phyloP scores from a whole-genome alignment of 2,797 vertebrate genomes.

The Neolamprologus multifasciatus region DNA sequence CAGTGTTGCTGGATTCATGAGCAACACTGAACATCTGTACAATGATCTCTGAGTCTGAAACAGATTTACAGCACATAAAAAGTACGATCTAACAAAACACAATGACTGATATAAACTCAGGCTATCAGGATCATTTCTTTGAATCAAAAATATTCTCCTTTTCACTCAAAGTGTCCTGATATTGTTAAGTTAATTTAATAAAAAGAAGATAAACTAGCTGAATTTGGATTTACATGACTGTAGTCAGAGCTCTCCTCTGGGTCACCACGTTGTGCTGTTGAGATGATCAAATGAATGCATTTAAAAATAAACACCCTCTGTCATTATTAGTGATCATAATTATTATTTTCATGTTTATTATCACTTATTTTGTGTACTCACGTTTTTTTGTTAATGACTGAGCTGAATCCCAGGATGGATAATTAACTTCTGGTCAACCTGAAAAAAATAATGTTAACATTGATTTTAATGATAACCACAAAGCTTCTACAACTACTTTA shows the following conservation, averaged over 20 bases:
- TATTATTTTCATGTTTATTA: neutral
- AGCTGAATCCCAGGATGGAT: neutral
- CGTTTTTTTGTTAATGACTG: fast-evolving
- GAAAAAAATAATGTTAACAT: neutral
- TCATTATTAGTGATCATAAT: neutral
- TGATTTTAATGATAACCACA: neutral
- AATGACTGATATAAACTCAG: neutral
- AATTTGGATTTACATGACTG: neutral
- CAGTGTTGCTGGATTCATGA: neutral
- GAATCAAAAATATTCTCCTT: neutral
- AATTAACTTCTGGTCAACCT: neutral
- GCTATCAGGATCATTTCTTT: neutral
- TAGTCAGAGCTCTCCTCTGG: neutral
- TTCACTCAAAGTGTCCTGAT: neutral
- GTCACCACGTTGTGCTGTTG: neutral
- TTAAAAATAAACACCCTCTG: neutral
- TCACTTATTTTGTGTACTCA: neutral
- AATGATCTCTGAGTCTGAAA: neutral
- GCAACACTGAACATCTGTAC: neutral
- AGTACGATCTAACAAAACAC: neutral
- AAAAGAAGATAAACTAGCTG: neutral
- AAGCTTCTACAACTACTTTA: neutral
- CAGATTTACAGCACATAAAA: neutral
- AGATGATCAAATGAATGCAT: neutral
- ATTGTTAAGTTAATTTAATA: neutral